Evolutionary conservation across 1,140 invertebrate genomes (phyloP), one percentile per base, ranked within the genome.

Genomic region (Sycophila sp.): DNA sequence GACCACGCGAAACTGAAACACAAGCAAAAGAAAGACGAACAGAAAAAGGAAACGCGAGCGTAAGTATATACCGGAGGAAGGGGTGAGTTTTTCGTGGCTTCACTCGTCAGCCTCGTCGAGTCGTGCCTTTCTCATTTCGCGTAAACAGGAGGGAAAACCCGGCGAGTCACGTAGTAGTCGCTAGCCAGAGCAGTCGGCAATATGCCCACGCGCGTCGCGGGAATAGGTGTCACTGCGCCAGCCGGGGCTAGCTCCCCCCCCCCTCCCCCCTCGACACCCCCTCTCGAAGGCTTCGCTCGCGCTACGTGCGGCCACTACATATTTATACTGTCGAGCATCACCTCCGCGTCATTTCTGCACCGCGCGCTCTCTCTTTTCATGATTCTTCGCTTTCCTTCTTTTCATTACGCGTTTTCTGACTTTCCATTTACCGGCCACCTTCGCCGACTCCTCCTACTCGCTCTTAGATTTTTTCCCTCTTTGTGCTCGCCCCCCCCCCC

Each of bases 91-190:
- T n/a, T n/a, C n/a, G n/a, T n/a, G n/a, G n/a, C n/a, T n/a, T n/a
- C n/a, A n/a, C n/a, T n/a, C n/a, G n/a, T n/a, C n/a, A n/a, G n/a
- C n/a, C n/a, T n/a, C 63, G 45, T 67, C 34, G 40, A 58, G 51
- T 28, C 51, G 53, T 38, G 6, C 15, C 38, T 47, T 32, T 62
- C 69, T 69, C 62, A 67, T 69, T 68, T 71, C 51, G 45, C 73
- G 64, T 75, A 69, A 69, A 60, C 56, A 69, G 30, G 60, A 28
- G n/a, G 34, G 55, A 69, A 69, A 60, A 30, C 2, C 56, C 24
- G 34, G 13, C 24, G 8, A 69, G 66, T 69, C 66, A 69, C 64
- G 64, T 66, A 66, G 64, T 55, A 28, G 36, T 32, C 49, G 47
- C 60, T n/a, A n/a, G n/a, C n/a, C n/a, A n/a, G n/a, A n/a, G n/a